A percentile compares a stretch with the other conserved stretches of the same genome.
These are phyloP conservation scores for Pemphigus obesinymphae DNA, from an alignment of 1,140 invertebrate genomes.

Conservation along the genomic window DNA sequence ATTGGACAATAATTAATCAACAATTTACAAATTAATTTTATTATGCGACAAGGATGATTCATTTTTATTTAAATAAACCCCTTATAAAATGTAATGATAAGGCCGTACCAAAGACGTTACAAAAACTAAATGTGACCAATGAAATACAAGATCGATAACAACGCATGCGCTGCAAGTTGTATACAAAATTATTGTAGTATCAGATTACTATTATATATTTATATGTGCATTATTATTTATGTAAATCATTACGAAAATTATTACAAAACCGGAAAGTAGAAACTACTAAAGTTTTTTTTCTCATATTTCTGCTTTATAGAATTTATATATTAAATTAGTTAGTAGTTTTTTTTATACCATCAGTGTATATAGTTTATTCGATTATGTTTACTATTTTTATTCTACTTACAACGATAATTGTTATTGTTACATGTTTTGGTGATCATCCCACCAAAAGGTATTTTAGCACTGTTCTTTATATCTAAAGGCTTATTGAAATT, in stretches of 20 bases:
- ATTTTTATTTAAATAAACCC: no score
- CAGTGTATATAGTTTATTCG: neutral
- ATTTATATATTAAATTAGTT: neutral
- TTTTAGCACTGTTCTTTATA: neutral
- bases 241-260: neutral
- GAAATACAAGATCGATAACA: neutral
- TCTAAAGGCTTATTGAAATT: neutral
- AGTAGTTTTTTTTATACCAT: neutral
- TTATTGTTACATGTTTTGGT: neutral
- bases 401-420: neutral
- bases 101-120: neutral
- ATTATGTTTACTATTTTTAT: neutral
- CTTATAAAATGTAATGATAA: no score
- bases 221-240: neutral
- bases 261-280: no score
- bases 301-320: neutral
- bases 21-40: no score
- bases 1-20: no score
- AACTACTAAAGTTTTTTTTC: neutral
- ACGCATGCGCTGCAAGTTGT: neutral
- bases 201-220: neutral
- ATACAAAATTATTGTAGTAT: neutral
- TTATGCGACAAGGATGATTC: no score
- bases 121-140: neutral
- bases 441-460: neutral